Conservation (phyloP, 2,113 vertebrate genomes). For the Odobenus rosmarus region DNA sequence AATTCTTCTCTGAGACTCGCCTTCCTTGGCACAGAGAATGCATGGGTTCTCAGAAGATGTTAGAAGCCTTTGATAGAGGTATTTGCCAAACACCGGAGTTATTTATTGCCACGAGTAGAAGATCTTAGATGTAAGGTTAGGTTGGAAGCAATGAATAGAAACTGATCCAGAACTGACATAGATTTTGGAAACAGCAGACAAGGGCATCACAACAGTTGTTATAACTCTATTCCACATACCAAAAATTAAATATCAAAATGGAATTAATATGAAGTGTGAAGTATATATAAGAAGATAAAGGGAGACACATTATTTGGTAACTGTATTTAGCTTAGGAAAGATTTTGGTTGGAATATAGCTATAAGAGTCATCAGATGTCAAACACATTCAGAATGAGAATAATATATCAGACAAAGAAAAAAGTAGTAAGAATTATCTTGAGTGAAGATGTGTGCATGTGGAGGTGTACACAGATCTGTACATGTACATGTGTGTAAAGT, state of each 20-base stretch:
- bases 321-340: background rate
- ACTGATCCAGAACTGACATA: background rate
- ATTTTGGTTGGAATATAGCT: background rate
- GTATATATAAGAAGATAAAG: background rate
- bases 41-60: background rate
- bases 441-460: background rate
- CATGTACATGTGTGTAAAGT: background rate
- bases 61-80: background rate
- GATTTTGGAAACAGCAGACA: background rate
- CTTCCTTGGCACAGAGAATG: background rate
- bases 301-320: background rate
- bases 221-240: background rate
- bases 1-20: background rate
- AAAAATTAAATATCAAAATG: background rate
- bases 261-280: background rate
- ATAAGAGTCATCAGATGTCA: too few relatives aligned
- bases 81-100: background rate
- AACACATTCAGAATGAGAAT: background rate
- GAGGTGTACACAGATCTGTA: too few relatives aligned
- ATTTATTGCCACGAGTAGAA: background rate
- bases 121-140: background rate
- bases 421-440: background rate
- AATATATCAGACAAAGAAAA: background rate
- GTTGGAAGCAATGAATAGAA: background rate
- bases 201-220: background rate